Evolutionary conservation across 2,888 invertebrate species (phyloP).

Genomic region (Drosophila pseudotalamancana): DNA sequence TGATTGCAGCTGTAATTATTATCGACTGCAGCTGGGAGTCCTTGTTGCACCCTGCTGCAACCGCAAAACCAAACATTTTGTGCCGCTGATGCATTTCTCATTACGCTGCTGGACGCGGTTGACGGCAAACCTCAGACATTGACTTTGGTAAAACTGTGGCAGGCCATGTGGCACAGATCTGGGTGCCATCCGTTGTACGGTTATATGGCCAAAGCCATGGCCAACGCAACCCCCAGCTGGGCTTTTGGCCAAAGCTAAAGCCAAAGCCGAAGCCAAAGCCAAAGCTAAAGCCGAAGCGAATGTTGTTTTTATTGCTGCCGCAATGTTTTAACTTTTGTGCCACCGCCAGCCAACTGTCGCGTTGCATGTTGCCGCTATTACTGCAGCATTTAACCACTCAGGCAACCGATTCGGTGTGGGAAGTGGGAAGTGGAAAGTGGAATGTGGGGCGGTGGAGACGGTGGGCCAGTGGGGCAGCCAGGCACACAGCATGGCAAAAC

Average conservation of each 20-base stretch:
- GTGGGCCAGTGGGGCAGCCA: slow-evolving; percentile 13
- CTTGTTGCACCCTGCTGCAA: slow-evolving; percentile 13
- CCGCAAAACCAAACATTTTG: slow-evolving; percentile 41
- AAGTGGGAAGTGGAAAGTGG: too few relatives aligned
- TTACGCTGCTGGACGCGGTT: slow-evolving; percentile 51
- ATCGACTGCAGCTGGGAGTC: slow-evolving; percentile 19
- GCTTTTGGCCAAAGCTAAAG: slow-evolving; percentile 21
- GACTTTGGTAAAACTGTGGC: slow-evolving; percentile 72
- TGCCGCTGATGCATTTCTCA: slow-evolving; percentile 65
- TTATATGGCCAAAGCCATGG: slow-evolving; percentile 39
- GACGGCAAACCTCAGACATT: slow-evolving; percentile 69
- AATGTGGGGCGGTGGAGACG: slow-evolving; percentile 30
- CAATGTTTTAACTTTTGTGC: slow-evolving; percentile 76
- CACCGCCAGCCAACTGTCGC: slow-evolving; percentile 58
- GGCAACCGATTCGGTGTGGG: slow-evolving; percentile 33
- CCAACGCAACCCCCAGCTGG: slow-evolving; percentile 25
- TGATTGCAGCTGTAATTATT: slow-evolving; percentile 27
- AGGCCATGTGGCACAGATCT: slow-evolving; percentile 43
- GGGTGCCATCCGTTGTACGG: slow-evolving; percentile 63
- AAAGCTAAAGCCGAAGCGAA: slow-evolving; percentile 49
- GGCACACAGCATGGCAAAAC: slow-evolving; percentile 68
- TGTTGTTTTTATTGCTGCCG: slow-evolving; percentile 79
- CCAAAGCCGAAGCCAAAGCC: slow-evolving; percentile 46
- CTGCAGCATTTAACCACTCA: slow-evolving; percentile 78
- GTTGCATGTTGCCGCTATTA: slow-evolving; percentile 79